These are phyloP conservation scores for Anhinga anhinga DNA, from an alignment of 2,113 vertebrate species.

Conservation along the genomic window DNA sequence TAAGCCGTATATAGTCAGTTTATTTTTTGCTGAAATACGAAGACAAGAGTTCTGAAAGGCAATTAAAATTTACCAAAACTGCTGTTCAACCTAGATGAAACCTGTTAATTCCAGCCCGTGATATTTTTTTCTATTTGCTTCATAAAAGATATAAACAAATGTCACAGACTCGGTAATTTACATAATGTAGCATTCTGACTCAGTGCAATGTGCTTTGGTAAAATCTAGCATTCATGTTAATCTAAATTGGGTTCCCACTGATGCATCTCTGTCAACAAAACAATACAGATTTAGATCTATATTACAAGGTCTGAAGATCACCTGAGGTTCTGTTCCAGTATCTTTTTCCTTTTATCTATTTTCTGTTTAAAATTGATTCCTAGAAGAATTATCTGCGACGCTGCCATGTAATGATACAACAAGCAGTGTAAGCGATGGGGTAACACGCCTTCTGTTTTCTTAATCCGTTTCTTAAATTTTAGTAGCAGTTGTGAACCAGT, in stretches of 20 bases:
- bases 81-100: neutral
- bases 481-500: neutral
- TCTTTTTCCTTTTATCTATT: neutral
- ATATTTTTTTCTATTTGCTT: neutral
- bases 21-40: neutral
- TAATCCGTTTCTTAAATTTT: neutral
- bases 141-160: neutral
- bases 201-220: neutral
- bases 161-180: neutral
- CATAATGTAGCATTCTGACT: neutral
- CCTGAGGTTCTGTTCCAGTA: neutral
- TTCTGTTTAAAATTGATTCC: neutral
- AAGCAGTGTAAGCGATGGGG: neutral
- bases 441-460: neutral
- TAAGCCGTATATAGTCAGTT: neutral
- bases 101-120: neutral
- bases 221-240: conserved; percentile 14
- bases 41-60: neutral
- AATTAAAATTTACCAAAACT: neutral
- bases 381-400: neutral
- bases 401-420: neutral
- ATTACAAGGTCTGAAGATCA: neutral
- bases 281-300: neutral
- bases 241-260: neutral
- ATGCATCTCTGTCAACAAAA: neutral